A percentile compares a stretch with the other conserved stretches of the same genome.
These are phyloP conservation scores for Jacana jacana DNA, from an alignment of 2,113 vertebrate genomes.

Conservation along the genomic window DNA sequence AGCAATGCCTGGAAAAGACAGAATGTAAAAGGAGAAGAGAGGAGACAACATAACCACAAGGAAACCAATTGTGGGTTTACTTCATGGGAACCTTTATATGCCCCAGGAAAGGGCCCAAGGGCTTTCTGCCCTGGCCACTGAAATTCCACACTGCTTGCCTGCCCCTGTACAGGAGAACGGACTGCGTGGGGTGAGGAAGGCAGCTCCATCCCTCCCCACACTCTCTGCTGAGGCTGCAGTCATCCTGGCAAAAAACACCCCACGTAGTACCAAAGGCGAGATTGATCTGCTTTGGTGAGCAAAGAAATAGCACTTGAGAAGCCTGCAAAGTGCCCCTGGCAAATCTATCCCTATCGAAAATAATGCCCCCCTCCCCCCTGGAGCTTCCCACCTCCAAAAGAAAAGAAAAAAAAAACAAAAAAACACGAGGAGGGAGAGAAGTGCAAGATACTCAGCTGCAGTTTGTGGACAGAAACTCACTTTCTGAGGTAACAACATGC, in stretches of 20 bases:
- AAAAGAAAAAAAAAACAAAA: not conserved
- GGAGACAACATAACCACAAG: not conserved
- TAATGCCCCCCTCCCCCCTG: not conserved
- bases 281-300: not conserved
- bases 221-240: not conserved
- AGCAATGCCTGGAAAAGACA: not conserved
- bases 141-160: fast-evolving
- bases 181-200: not conserved
- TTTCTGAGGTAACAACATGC: not conserved
- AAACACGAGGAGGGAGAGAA: fast-evolving
- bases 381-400: not conserved
- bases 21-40: not conserved
- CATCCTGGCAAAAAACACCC: not conserved
- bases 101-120: not conserved
- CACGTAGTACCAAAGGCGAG: not conserved
- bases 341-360: not conserved
- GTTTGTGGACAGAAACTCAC: not conserved
- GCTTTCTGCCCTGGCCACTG: not conserved
- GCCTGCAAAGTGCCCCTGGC: not conserved
- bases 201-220: not conserved
- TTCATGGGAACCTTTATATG: not conserved
- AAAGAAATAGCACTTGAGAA: not conserved
- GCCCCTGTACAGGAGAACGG: not conserved
- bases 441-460: fast-evolving
- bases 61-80: not conserved